Evolutionary conservation across 2,797 vertebrate species (phyloP).

Genomic region (Peromyscus melanophrys): DNA sequence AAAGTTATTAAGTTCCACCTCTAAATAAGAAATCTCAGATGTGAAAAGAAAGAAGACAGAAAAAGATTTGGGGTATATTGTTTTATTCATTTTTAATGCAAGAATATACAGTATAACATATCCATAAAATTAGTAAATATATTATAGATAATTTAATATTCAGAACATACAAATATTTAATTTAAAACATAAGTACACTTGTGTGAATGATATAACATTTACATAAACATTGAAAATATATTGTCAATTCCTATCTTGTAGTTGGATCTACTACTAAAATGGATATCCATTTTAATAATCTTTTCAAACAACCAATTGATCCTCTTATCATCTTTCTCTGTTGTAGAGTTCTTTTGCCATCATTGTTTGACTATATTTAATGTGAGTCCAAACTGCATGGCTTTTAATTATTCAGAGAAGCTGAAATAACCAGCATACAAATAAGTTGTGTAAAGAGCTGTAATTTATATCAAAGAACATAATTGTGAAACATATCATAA

Average conservation of each 20-base stretch:
- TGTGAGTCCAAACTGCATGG: slow-evolving; percentile 3
- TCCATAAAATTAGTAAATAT: background rate
- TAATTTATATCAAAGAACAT: slow-evolving; percentile 53
- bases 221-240: background rate
- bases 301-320: background rate
- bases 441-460: background rate
- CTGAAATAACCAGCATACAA: slow-evolving; percentile 10
- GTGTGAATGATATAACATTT: background rate
- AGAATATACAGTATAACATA: background rate
- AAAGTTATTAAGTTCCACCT: background rate
- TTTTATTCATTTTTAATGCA: background rate
- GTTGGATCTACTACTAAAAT: background rate
- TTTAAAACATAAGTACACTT: background rate
- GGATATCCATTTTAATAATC: background rate
- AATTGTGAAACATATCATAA: slow-evolving; percentile 19
- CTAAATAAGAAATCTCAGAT: background rate
- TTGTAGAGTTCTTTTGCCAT: background rate
- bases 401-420: slow-evolving; percentile 17
- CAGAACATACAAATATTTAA: background rate
- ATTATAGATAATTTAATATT: background rate
- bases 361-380: slow-evolving; percentile 18
- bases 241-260: background rate
- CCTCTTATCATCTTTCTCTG: slow-evolving; percentile 45
- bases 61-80: background rate
- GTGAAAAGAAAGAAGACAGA: background rate